Base-by-base conservation (phyloP, 2,113 vertebrate species). In the Brachyhypopomus gauderio region DNA sequence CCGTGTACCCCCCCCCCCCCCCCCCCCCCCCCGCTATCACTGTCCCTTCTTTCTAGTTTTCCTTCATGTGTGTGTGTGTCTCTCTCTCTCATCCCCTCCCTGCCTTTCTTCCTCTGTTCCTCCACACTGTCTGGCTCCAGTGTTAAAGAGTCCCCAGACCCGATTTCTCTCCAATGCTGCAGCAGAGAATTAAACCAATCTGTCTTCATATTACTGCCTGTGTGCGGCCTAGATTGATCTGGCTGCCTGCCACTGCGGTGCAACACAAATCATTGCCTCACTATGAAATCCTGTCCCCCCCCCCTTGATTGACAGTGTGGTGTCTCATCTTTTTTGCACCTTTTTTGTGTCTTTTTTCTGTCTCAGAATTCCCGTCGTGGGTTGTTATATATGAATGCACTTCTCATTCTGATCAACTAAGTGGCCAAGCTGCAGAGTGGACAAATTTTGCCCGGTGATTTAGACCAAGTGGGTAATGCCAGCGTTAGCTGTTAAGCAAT, bases 141-240 rank as follows among this genome's bases (percentile, higher is more conserved):
- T 84, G 72, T 76, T 91, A 89, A 83, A 88, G 75, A 86, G 86
- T 92, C 88, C 89, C 89, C 72, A 75, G 85, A 88, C 73, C 93
- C 90, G 81, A 83, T 85, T 91, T 88, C 89, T 81, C 80, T 87
- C 86, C 86, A 85, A 86, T 87, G 77, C 86, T 90, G 77, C 87
- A 92, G 77, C 86, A 90, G 83, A 91, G 88, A 92, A 92, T 91
- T 89, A 90, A 92, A 86, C 84, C 72, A 80, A 89, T 93, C 85
- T 88, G 82, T 95, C 93, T 94, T 92, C 90, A 82, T 92, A 87
- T 92, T 89, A 93, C 88, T 85, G 88, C 85, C 88, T 87, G 73
- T 83, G 84, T 82, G 81, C 79, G 58, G 69, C 78, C 85, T 73
- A 91, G 91, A 94, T 93, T 92, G 92, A 92, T 91, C 88, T 93